Conservation (phyloP, 1,140 invertebrate species). For the Kradibia gibbosae region DNA sequence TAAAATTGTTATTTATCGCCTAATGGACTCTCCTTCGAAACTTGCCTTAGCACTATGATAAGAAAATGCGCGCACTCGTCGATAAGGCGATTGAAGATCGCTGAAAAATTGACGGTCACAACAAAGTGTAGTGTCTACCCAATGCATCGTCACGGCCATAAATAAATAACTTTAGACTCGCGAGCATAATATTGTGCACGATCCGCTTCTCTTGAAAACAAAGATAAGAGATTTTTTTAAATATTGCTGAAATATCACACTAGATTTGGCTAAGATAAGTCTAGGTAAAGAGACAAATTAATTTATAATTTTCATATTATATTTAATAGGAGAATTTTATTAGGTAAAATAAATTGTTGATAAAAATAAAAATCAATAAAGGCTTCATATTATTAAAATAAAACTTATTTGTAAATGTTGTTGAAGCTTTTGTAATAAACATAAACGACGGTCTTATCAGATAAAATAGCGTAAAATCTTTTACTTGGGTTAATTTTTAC, state of each 20-base stretch:
- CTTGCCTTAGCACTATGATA: not conserved
- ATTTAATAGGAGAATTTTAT: too few species aligned
- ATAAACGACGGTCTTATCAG: not conserved
- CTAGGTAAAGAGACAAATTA: not conserved
- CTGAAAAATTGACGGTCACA: not conserved
- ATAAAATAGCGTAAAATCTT: not conserved
- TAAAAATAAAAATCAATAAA: too few species aligned
- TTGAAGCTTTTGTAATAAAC: not conserved
- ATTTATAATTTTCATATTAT: not conserved
- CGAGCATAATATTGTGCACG: not conserved
- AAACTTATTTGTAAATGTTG: not conserved
- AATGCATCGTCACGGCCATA: not conserved
- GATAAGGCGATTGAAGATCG: not conserved
- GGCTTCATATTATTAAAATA: not conserved
- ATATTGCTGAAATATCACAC: not conserved
- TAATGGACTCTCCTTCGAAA: not conserved
- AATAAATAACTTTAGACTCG: too few species aligned
- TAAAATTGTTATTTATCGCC: not conserved
- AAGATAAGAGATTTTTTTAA: not conserved
- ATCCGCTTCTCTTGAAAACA: not conserved
- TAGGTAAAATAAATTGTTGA: too few species aligned
- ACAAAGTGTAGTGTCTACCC: not conserved
- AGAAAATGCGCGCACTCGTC: not conserved
- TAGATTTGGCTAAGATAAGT: not conserved
- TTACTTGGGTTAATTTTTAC: not conserved